Evolutionary conservation across 2,797 vertebrate genomes (phyloP).

Genomic region (Orientallactaga sibirica): DNA sequence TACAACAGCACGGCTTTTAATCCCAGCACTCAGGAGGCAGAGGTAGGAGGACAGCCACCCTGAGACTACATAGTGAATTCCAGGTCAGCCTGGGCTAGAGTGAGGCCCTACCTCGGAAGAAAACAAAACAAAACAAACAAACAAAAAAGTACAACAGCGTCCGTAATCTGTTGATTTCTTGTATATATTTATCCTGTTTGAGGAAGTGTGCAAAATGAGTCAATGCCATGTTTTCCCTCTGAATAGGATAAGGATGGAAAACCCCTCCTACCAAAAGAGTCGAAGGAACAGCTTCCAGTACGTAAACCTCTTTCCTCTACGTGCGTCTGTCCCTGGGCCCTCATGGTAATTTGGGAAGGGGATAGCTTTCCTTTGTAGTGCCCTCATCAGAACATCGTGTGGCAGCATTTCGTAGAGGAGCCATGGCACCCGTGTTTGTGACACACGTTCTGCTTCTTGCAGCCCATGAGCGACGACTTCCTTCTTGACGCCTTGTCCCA

Average conservation of each 20-base stretch:
- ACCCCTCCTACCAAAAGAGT: constrained; percentile 79
- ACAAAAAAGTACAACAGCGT: background rate
- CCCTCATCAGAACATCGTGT: background rate
- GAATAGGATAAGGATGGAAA: constrained; percentile 88
- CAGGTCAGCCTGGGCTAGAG: too few species aligned
- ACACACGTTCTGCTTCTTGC: constrained; percentile 44
- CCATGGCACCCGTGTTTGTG: background rate
- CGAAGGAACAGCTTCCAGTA: constrained; percentile 83
- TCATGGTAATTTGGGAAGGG: constrained; percentile 29
- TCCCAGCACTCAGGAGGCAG: too few species aligned
- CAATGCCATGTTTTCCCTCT: background rate
- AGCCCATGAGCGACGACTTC: constrained; percentile 87
- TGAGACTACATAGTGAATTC: too few species aligned
- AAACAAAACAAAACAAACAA: too few species aligned
- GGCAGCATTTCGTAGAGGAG: background rate
- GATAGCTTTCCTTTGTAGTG: background rate
- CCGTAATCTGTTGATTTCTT: background rate
- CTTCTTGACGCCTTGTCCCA: constrained; percentile 86
- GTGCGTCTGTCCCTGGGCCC: background rate
- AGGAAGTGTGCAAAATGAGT: constrained; percentile 20
- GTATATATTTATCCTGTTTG: background rate
- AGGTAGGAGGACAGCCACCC: too few species aligned
- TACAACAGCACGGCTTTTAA: background rate
- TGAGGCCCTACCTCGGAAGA: too few species aligned
- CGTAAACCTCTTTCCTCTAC: constrained; percentile 62